phyloP scores from a whole-genome alignment of 2,797 vertebrate species.

The Phalanger gymnotis region DNA sequence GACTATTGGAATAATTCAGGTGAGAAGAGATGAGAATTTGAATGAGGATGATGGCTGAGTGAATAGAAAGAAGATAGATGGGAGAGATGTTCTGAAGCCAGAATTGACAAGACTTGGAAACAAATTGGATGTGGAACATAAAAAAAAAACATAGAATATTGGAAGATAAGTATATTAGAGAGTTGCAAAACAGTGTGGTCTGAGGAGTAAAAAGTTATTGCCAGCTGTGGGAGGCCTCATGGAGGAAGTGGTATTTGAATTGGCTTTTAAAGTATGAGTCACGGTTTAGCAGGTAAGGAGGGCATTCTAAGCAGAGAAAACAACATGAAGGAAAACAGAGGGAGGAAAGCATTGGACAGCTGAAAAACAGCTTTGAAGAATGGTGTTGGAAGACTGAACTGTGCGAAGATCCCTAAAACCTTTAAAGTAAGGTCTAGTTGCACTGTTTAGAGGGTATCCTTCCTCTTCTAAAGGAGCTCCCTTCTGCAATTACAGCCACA shows the following conservation, averaged over 20 bases:
- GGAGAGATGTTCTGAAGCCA: background rate
- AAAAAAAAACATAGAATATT: background rate
- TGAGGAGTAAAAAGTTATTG: background rate
- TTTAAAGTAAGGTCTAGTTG: slow-evolving; percentile 4
- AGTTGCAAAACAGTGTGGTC: background rate
- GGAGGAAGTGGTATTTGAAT: background rate
- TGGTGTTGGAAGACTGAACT: background rate
- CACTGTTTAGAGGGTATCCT: slow-evolving; percentile 36
- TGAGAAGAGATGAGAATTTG: background rate
- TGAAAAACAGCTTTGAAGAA: background rate
- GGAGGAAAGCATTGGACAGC: background rate
- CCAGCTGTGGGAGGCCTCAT: background rate
- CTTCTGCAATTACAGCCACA: slow-evolving; percentile 45
- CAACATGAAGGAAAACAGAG: background rate
- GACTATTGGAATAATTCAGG: background rate
- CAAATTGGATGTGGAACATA: background rate
- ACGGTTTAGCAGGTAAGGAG: background rate
- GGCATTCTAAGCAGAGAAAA: background rate
- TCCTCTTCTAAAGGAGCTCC: slow-evolving; percentile 25
- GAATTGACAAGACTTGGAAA: background rate
- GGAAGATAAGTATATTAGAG: background rate
- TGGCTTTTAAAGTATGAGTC: background rate
- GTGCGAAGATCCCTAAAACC: background rate
- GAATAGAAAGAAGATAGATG: background rate
- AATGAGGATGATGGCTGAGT: background rate